Evolutionary conservation across 30 jellyfish, hydroid and myxozoan genomes (phyloP), one percentile per base, ranked within the genome.

Genomic region (Mastigias papua): DNA sequence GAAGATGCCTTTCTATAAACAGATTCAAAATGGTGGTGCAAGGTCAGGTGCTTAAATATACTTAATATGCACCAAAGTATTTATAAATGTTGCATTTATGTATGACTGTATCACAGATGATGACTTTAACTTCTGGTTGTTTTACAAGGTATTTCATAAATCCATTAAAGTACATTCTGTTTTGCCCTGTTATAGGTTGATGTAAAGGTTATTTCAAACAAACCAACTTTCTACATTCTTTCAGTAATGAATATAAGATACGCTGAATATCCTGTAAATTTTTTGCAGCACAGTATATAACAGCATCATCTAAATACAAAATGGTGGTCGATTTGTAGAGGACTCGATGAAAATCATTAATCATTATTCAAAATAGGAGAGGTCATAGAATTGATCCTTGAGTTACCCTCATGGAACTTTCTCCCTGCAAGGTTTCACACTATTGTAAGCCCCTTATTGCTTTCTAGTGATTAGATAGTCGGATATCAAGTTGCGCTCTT

Each of bases 1-100:
- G 83, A 54, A 80, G 83, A 80, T 23, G 90, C 81, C 69, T 61
- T 79, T 79, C 57, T 58, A 79, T 54, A 79, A 23, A 79, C 89
- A 0, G 51, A 23, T 87, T 79, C 87, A 78, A 75, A 70, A 31
- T 83, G 90, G 71, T 26, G 63, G 31, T 70, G 48, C 35, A 84
- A 19, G 82, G 42, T 84, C 91, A 84, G 30, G 73, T 48, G 91
- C 32, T 34, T 76, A 73, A n/a, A n/a, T n/a, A n/a, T n/a, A 71
- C 94, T 70, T 69, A 84, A 60, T 51, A 32, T 69, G 73, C 92
- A 65, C 91, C 92, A 71, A 73, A 84, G 73, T 72, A 86, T 73
- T 73, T 49, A 37, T 73, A 86, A 15, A 63, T 28, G 58, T 74
- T 63, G 69, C 87, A 61, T 62, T 87, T 71, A 66, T 76, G 76